Evolutionary conservation across 2,888 invertebrate species (phyloP), one percentile per base, ranked within the genome.

Genomic region (Sesia bembeciformis): DNA sequence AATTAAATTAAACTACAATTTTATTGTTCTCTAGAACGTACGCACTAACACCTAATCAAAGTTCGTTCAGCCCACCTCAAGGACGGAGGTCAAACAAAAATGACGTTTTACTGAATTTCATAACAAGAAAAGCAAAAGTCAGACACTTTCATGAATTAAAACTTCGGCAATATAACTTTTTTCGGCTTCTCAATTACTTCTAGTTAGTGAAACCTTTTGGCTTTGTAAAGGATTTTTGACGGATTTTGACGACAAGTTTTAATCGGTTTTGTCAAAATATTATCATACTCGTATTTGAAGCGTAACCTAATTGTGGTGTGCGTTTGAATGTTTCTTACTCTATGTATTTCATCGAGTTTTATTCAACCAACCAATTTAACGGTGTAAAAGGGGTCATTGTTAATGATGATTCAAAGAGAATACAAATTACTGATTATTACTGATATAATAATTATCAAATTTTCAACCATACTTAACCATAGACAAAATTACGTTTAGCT

Each of bases 141-240:
- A 59, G 67, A 67, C 23, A 71, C 66, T 70, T 72, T 58, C 66
- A 63, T 72, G 70, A 74, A 77, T 72, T 76, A 73, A 72, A 83
- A 82, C 81, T 81, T 77, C 63, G 62, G 73, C 83, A 84, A 84
- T 84, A 81, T 81, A 82, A 83, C 83, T 84, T 84, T 82, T 81
- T 80, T 73, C 74, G 72, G 70, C 64, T 61, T 64, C 65, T 65
- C 67, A 63, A 76, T 78, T 74, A 68, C 52, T 49, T 53, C 40
- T 49, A 53, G 49, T 49, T 50, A 49, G 40, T 49, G 49, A 49
- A 50, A 49, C 40, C 40, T 60, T 56, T 61, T 56, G 56, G 58
- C 54, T 61, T 62, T 49, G 43, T 55, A 41, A 53, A 58, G 57
- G 60, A 55, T 59, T 59, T 54, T 57, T 50, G 50, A 46, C 23